Percentiles rank a stretch among this genome's conserved stretches.
phyloP scores from a whole-genome alignment of 2,888 invertebrate species.

The Agrochola circellaris region DNA sequence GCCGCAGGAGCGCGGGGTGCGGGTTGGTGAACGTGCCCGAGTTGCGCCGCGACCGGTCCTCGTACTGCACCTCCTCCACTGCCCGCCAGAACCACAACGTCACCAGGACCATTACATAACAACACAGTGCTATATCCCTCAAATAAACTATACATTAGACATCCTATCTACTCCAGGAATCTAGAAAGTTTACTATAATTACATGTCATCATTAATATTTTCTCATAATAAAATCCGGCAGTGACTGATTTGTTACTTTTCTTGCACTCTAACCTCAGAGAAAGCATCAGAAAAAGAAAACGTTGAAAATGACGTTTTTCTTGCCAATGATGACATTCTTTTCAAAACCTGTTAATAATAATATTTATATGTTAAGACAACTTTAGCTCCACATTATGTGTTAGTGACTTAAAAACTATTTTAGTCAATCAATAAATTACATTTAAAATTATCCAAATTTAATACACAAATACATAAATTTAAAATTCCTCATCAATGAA shows the following conservation, averaged over 20 bases:
- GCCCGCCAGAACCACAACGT: constrained; percentile 27
- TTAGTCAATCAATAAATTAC: not conserved
- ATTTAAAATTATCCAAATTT: not conserved
- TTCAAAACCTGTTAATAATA: not conserved
- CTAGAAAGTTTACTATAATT: not conserved
- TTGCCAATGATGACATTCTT: not conserved
- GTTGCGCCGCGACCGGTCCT: constrained; percentile 84
- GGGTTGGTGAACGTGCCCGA: constrained; percentile 87
- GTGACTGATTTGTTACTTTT: not conserved
- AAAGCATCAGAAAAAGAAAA: not conserved
- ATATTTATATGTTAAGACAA: not conserved
- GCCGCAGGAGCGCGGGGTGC: constrained; percentile 84
- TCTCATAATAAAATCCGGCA: not conserved
- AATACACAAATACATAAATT: too few relatives aligned
- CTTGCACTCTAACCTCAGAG: too few relatives aligned
- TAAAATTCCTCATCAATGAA: not conserved
- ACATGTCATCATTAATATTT: not conserved
- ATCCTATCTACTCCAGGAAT: not conserved
- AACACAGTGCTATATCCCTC: not conserved
- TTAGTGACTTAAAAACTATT: not conserved
- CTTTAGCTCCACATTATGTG: not conserved
- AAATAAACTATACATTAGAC: not conserved
- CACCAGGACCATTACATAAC: constrained; percentile 13
- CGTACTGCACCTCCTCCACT: constrained; percentile 80
- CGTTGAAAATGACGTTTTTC: not conserved